Evolutionary conservation across 2,888 invertebrate genomes (phyloP).

Genomic region (Caenorhabditis virilis): DNA sequence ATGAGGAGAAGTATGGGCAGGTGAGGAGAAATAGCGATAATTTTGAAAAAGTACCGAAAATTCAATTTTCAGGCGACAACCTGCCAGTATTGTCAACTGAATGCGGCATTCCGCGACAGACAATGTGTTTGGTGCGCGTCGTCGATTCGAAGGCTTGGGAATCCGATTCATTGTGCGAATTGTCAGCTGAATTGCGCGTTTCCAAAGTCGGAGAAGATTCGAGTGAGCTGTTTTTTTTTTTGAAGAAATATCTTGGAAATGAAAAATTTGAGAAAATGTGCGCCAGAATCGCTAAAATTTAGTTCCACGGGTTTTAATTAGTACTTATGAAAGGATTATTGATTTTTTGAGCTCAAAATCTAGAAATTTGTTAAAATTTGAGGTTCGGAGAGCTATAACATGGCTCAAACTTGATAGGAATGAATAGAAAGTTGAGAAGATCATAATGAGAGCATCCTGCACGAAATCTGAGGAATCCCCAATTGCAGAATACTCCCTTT

Average conservation of each 20-base stretch:
- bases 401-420: too few relatives aligned
- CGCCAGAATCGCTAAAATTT: too few relatives aligned
- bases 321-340: too few relatives aligned
- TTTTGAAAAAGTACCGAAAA: background rate
- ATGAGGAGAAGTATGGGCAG: slow-evolving; percentile 60
- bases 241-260: too few relatives aligned
- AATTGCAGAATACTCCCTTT: too few relatives aligned
- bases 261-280: slow-evolving; percentile 3
- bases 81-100: slow-evolving; percentile 60
- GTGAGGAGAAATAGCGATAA: slow-evolving; percentile 20
- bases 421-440: too few relatives aligned
- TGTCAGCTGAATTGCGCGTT: slow-evolving; percentile 58
- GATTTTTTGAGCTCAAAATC: too few relatives aligned
- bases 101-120: slow-evolving; percentile 60
- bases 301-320: too few relatives aligned
- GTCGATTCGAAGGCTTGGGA: slow-evolving; percentile 55
- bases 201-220: slow-evolving; percentile 7
- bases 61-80: slow-evolving; percentile 47
- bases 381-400: too few relatives aligned
- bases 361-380: too few relatives aligned
- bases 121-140: slow-evolving; percentile 61
- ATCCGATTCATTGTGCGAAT: slow-evolving; percentile 53
- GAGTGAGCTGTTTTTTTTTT: background rate
- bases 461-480: too few relatives aligned
- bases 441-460: too few relatives aligned